phyloP scores from a whole-genome alignment of 1,140 invertebrate species.

The Metaphire vulgaris region DNA sequence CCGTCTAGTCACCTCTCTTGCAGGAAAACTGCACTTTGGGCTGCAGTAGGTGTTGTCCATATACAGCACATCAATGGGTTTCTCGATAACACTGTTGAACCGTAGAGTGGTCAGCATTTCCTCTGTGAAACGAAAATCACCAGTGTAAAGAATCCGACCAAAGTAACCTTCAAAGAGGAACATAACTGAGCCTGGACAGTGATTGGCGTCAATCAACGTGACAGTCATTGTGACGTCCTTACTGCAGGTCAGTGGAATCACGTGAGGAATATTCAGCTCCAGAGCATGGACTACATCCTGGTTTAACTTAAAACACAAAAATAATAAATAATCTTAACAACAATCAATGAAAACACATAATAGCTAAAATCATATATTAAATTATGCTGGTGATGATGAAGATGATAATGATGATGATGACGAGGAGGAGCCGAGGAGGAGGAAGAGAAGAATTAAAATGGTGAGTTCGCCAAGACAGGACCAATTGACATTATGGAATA shows the following conservation, averaged over 20 bases:
- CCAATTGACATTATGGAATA: too few relatives aligned
- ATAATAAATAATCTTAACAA: too few relatives aligned
- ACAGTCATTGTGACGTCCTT: conserved; percentile 46
- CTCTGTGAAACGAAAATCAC: conserved; percentile 48
- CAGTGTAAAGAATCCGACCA: conserved; percentile 53
- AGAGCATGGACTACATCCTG: conserved; percentile 38
- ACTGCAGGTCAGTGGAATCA: conserved; percentile 41
- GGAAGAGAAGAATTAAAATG: too few relatives aligned
- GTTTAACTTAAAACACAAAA: conserved; percentile 27
- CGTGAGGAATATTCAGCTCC: conserved; percentile 41
- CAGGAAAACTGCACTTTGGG: conserved; percentile 47
- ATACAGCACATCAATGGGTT: conserved; percentile 48
- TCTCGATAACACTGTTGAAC: background rate
- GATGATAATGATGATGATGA: too few relatives aligned
- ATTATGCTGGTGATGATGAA: too few relatives aligned
- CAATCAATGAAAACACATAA: too few relatives aligned
- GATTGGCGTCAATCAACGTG: conserved; percentile 53
- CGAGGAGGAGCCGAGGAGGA: too few relatives aligned
- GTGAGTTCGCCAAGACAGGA: too few relatives aligned
- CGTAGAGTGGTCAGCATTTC: background rate
- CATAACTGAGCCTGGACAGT: conserved; percentile 55
- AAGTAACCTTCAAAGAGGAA: conserved; percentile 55
- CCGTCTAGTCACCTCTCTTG: conserved; percentile 37
- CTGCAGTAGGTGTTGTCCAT: conserved; percentile 55
- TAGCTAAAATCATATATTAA: too few relatives aligned